phyloP scores from a whole-genome alignment of 2,797 vertebrate genomes.

The Clarias platycephalus region DNA sequence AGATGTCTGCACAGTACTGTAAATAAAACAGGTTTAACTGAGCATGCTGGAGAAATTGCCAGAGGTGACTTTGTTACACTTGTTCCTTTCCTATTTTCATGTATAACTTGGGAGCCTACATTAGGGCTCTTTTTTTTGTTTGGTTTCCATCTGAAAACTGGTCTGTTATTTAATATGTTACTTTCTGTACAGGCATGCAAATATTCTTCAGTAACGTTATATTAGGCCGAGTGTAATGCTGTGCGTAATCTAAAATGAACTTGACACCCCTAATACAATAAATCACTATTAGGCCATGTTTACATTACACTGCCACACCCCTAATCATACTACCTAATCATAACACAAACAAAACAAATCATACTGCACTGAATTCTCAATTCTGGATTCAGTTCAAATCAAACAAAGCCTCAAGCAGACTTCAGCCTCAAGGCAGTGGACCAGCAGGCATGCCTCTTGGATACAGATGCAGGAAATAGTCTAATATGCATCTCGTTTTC shows the following conservation, averaged over 20 bases:
- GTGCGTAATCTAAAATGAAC: background rate
- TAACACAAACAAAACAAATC: background rate
- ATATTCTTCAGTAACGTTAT: too few species aligned
- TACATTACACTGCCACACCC: background rate
- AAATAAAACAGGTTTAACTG: too few species aligned
- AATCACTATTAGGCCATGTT: constrained; percentile 9
- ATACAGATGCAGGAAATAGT: constrained; percentile 37
- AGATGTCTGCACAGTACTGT: too few species aligned
- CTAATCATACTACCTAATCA: background rate
- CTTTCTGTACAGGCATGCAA: too few species aligned
- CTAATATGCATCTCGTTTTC: constrained; percentile 59
- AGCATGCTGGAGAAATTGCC: too few species aligned
- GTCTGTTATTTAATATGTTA: too few species aligned
- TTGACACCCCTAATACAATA: background rate
- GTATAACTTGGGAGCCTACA: too few species aligned
- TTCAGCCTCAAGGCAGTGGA: constrained; percentile 31
- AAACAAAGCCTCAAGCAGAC: constrained; percentile 19
- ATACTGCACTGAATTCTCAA: background rate
- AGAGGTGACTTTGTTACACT: too few species aligned
- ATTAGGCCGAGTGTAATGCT: background rate
- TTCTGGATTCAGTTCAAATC: background rate
- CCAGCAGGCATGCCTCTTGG: constrained; percentile 45
- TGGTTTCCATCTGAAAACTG: too few species aligned
- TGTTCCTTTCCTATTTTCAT: too few species aligned
- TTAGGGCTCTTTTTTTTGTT: too few species aligned